Base-by-base conservation (phyloP, 2,888 invertebrate genomes). In the Netelia melanura region DNA sequence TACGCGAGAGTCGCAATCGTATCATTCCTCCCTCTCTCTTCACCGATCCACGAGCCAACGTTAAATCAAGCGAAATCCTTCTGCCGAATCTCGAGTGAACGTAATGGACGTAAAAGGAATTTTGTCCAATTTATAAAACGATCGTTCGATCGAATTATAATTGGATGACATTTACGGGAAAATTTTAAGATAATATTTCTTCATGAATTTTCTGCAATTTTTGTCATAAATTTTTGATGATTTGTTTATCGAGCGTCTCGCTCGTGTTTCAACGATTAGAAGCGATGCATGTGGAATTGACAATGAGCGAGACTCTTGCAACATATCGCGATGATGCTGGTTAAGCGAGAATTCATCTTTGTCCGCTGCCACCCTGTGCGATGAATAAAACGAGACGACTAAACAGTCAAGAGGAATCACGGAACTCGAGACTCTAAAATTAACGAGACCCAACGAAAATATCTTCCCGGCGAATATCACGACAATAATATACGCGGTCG, bases 371-470 rank as follows among this genome's bases (percentile, higher is more conserved):
- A 54, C 62, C 48, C 58, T 43, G 58, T 74, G 64, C 70, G 52
- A 84, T 68, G 84, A 81, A 75, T 71, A 77, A 72, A 74, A 81
- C 74, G 76, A 68, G 72, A 84, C 72, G 52, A 70, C 74, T 65
- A 71, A 83, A 84, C 68, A 68, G 78, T 70, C 65, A 65, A 52
- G 56, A 68, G 68, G 64, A 72, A 77, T 23, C 78, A 78, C 65
- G 44, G 65, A 67, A 61, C 67, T 64, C 58, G 61, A 1, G 71
- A 10, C 74, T 86, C 86, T 86, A 86, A 86, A 85, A 86, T 86
- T 82, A 86, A 82, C 84, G 72, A 85, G 72, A 61, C 52, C 64
- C 58, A 75, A 72, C 82, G 25, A 43, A 82, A 85, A 86, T 86
- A 86, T 82, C 79, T 82, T 74, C 21, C 68, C 21, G 21, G 62